Evolutionary conservation across 2,888 invertebrate species (phyloP).

Genomic region (Drosophila setosimentum): DNA sequence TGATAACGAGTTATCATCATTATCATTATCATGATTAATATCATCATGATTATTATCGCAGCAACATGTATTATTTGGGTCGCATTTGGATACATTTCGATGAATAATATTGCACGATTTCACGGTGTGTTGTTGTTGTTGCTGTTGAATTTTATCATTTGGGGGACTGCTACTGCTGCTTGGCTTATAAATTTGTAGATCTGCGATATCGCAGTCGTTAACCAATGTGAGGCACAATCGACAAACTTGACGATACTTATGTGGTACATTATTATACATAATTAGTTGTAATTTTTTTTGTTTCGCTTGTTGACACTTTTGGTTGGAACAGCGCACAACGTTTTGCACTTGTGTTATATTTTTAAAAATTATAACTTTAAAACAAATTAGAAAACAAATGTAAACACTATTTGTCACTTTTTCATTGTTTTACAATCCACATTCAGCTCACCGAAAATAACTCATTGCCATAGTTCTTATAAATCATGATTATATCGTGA

Average conservation of each 20-base stretch:
- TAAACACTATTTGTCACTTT: constrained; percentile 76
- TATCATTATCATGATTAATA: constrained; percentile 55
- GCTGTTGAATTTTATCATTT: constrained; percentile 30
- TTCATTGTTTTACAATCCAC: constrained; percentile 76
- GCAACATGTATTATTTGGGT: constrained; percentile 59
- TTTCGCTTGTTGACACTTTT: constrained; percentile 38
- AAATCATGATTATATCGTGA: constrained; percentile 34
- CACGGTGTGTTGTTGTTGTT: constrained; percentile 19
- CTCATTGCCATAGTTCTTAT: constrained; percentile 49
- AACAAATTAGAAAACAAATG: constrained; percentile 76
- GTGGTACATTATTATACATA: constrained; percentile 96
- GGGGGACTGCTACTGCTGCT: constrained; percentile 11
- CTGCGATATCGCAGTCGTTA: constrained; percentile 90
- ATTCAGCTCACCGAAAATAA: constrained; percentile 70
- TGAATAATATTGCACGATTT: constrained; percentile 44
- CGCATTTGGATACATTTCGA: constrained; percentile 53
- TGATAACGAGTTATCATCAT: constrained; percentile 66
- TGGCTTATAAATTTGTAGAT: constrained; percentile 85
- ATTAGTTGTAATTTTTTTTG: constrained; percentile 85
- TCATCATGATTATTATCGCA: constrained; percentile 42
- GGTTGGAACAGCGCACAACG: constrained; percentile 49
- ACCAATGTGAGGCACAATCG: constrained; percentile 95
- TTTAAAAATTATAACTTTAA: constrained; percentile 68
- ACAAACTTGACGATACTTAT: constrained; percentile 97
- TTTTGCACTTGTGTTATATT: constrained; percentile 55